Evolutionary conservation across 2,797 vertebrate genomes (phyloP), one percentile per base, ranked within the genome.

Genomic region (Strix occidentalis): DNA sequence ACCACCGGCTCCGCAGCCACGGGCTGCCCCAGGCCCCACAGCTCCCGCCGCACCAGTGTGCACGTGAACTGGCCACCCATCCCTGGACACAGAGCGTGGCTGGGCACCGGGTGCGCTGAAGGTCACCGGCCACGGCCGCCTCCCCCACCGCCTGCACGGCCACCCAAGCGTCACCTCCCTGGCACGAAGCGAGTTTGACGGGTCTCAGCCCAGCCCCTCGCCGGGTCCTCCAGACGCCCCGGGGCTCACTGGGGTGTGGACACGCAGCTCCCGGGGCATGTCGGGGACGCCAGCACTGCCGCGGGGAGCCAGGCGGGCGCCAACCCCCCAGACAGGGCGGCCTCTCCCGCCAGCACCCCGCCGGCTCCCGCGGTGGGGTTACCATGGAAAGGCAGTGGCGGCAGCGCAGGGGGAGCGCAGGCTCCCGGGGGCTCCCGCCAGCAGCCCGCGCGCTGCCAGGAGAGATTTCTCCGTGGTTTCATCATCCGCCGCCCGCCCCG

Each of bases 401-500:
- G 60, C 25, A 21, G 84, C 81, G 68, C 91, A 75, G 90, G 95
- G 95, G 87, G 87, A 95, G 93, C 29, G 11, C 54, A 20, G 54
- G 87, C 89, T 95, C 93, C 91, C 70, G 85, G 96, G 96, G 95
- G 95, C 96, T 95, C 95, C 79, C 37, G 85, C 89, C 81, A 95
- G 93, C 96, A 89, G 96, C 96, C 97, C 88, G 58, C 45, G 93
- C 39, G 82, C 95, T 97, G 97, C 96, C 95, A 94, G 90, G 81
- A 94, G 93, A 97, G 96, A 97, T 98, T 98, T 98, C 97, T 96
- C 76, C 57, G 69, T 35, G 91, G 95, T 98, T 98, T 98, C 98
- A 98, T 98, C 98, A 98, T 97, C 97, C 93, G 63, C 94, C 75
- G 51, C 79, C 64, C 13, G 84, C 91, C 84, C 77, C 48, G 43